phyloP scores from a whole-genome alignment of 2,888 invertebrate species.

The Nasonovia ribisnigri region DNA sequence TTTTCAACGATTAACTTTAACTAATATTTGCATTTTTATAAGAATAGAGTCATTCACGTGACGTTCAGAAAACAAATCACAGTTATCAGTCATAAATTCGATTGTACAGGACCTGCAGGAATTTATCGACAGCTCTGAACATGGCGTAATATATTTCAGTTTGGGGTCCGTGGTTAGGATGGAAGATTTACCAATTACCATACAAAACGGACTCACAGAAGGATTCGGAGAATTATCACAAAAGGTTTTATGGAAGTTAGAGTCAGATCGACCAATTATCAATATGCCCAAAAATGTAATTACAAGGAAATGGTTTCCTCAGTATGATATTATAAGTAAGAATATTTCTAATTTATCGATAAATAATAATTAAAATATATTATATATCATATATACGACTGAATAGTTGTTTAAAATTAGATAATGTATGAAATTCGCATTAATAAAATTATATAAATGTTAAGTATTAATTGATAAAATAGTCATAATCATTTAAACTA shows the following conservation, averaged over 20 bases:
- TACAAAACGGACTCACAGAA: slow-evolving; percentile 75
- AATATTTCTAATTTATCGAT: background rate
- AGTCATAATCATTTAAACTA: background rate
- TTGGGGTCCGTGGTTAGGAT: slow-evolving; percentile 76
- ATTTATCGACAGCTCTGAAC: slow-evolving; percentile 37
- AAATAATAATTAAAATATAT: background rate
- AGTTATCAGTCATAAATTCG: background rate
- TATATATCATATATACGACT: background rate
- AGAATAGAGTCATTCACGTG: background rate
- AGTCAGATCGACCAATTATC: background rate
- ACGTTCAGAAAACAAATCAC: background rate
- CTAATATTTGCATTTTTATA: background rate
- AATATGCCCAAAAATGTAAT: slow-evolving; percentile 35
- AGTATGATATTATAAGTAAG: slow-evolving; percentile 54
- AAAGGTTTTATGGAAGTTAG: slow-evolving; percentile 59
- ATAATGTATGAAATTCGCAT: background rate
- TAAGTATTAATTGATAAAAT: background rate
- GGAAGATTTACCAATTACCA: slow-evolving; percentile 76
- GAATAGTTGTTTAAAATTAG: background rate
- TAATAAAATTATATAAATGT: background rate
- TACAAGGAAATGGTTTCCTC: slow-evolving; percentile 57
- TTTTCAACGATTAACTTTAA: background rate
- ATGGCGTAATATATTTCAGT: slow-evolving; percentile 60
- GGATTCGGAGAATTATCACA: slow-evolving; percentile 77
- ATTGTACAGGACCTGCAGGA: slow-evolving; percentile 45